phyloP scores from a whole-genome alignment of 2,888 invertebrate genomes.

The Cybosia mesomella region DNA sequence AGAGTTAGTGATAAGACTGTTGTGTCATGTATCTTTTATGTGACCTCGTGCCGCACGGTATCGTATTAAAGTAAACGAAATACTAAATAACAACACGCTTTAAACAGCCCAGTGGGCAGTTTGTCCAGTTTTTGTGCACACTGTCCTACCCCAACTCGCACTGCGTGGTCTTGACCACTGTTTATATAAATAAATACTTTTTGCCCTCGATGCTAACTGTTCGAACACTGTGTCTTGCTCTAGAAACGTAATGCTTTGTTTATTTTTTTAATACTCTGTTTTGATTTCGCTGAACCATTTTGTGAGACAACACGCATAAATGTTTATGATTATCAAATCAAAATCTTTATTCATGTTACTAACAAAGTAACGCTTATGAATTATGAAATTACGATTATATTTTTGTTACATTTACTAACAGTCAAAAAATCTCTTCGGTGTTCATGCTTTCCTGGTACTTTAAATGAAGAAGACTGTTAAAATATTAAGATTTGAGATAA shows the following conservation, averaged over 20 bases:
- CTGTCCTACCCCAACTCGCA: constrained; percentile 45
- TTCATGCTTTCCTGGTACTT: not conserved
- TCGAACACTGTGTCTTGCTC: constrained; percentile 39
- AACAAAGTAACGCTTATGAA: too few relatives aligned
- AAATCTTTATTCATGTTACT: not conserved
- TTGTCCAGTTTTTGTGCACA: constrained; percentile 53
- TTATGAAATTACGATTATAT: too few relatives aligned
- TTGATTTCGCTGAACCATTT: not conserved
- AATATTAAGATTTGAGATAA: too few relatives aligned
- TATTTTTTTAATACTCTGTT: not conserved
- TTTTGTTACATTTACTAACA: too few relatives aligned
- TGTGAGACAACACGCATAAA: not conserved
- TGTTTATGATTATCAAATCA: not conserved
- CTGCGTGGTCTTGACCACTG: constrained; percentile 53
- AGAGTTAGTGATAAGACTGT: too few relatives aligned
- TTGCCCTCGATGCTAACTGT: constrained; percentile 30
- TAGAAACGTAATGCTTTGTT: constrained; percentile 37
- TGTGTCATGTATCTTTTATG: too few relatives aligned
- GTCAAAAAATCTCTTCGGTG: not conserved
- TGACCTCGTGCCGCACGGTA: not conserved
- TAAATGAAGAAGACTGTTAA: too few relatives aligned
- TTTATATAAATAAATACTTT: constrained; percentile 53
- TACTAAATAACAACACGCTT: constrained; percentile 34
- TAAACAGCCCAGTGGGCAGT: constrained; percentile 28
- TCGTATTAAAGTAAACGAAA: not conserved